A percentile compares a stretch with the other conserved stretches of the same genome.
phyloP scores from a whole-genome alignment of 2,113 vertebrate genomes.

The Hystrix cristata region DNA sequence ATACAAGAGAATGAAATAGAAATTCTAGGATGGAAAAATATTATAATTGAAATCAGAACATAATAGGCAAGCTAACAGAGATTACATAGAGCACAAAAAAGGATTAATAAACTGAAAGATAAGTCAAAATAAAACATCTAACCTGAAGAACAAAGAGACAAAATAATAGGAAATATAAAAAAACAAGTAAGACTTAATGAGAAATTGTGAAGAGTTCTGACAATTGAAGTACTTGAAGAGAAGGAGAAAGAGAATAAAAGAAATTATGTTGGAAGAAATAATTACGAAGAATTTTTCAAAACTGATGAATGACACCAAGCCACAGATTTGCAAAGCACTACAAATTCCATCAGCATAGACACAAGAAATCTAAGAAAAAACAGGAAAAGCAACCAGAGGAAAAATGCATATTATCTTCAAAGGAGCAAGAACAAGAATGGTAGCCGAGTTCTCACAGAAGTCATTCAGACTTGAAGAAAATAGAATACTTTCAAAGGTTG shows the following conservation, averaged over 20 bases:
- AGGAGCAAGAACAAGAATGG: not conserved
- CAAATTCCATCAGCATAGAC: not conserved
- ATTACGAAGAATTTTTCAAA: not conserved
- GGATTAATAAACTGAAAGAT: conserved; percentile 21
- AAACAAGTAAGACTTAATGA: not conserved
- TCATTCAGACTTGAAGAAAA: conserved; percentile 43
- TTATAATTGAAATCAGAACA: not conserved
- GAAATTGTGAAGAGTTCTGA: not conserved
- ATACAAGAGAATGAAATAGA: not conserved
- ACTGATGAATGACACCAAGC: not conserved
- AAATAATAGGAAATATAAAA: not conserved
- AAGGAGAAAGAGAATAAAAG: not conserved
- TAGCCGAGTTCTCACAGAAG: not conserved
- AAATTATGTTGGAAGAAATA: conserved; percentile 34
- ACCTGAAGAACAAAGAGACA: not conserved
- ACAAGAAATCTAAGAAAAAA: not conserved
- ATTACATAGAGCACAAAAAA: conserved; percentile 1
- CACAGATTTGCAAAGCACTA: not conserved
- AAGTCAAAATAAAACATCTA: conserved; percentile 36
- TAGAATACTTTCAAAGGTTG: conserved; percentile 46
- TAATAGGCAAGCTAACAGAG: not conserved
- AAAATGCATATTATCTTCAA: conserved; percentile 28
- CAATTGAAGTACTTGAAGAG: not conserved
- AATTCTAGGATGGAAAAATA: not conserved
- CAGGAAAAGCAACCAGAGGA: not conserved